Evolutionary conservation across 2,797 vertebrate species (phyloP).

Genomic region (Chloroceryle amazona): DNA sequence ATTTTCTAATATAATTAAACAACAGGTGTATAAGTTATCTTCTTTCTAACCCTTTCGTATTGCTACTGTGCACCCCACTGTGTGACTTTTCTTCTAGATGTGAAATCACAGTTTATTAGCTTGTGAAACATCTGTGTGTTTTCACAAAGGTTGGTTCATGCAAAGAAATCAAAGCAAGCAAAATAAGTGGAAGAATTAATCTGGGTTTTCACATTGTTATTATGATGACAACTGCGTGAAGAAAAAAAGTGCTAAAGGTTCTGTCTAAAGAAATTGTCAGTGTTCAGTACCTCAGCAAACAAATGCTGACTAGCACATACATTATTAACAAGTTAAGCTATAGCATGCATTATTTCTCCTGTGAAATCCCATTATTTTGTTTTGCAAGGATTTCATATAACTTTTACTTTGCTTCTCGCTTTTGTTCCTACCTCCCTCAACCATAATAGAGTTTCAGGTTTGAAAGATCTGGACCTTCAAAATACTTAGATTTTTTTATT

Average conservation of each 20-base stretch:
- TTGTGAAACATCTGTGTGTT: background rate
- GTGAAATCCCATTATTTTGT: background rate
- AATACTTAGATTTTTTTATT: background rate
- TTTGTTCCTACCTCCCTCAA: background rate
- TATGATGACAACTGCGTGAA: background rate
- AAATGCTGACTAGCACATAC: background rate
- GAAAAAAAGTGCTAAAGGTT: background rate
- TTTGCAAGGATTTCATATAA: background rate
- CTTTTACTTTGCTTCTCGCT: background rate
- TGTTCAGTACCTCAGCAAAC: background rate
- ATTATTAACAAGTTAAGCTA: background rate
- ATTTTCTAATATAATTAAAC: constrained; percentile 18
- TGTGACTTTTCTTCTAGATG: background rate
- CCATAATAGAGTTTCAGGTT: background rate
- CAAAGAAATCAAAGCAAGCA: background rate
- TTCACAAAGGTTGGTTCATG: background rate
- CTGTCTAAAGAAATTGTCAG: background rate
- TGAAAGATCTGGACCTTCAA: background rate
- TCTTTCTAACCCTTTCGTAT: background rate
- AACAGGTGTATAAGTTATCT: background rate
- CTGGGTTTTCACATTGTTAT: background rate
- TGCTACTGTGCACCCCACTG: background rate
- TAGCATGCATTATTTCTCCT: background rate
- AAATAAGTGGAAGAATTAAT: background rate
- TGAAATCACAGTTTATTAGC: background rate